Evolutionary conservation across 2,888 invertebrate genomes (phyloP), one percentile per base, ranked within the genome.

Genomic region (Eupithecia subfuscata): DNA sequence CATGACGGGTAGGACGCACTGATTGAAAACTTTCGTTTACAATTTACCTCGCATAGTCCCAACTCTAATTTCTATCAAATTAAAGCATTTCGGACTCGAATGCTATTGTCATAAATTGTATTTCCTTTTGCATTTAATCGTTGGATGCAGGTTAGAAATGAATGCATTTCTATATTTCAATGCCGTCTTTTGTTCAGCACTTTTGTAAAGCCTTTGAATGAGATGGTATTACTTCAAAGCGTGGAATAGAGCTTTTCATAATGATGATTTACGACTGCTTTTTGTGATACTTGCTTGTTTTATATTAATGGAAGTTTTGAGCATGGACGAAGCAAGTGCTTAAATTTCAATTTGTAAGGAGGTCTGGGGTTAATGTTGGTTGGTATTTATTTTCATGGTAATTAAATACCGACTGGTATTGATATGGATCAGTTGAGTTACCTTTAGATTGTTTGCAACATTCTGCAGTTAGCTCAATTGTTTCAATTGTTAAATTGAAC

Each of bases 71-170:
- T 37, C 37, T 34, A 75, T 75, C 71, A 74, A 74, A 75, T 74
- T 75, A 71, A 63, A 74, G 70, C 71, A 22, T 67, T 70, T 67
- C 30, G 56, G 52, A 65, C 63, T 74, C 67, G 71, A 69, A 70
- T 72, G 56, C 78, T 30, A 74, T 74, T 75, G 68, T 73, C 37
- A 63, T 64, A 71, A 71, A 43, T 45, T 71, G 45, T 45, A 69
- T 64, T 34, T 30, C 22, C n/a, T 4, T 34, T 69, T 69, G 52
- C 69, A 69, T 69, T 69, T 69, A 56, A 43, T 30, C 30, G 43
- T 25, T n/a, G 69, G 25, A 69, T 69, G 30, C 69, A 16, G 43
- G 16, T 22, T 22, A 45, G 16, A 25, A 16, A 48, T 68, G 25
- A 45, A 68, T 69, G 69, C 43, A 69, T 43, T 43, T 48, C 43